These are phyloP conservation scores for Podarcis lilfordi DNA, from an alignment of 2,797 vertebrate genomes.

Conservation along the genomic window DNA sequence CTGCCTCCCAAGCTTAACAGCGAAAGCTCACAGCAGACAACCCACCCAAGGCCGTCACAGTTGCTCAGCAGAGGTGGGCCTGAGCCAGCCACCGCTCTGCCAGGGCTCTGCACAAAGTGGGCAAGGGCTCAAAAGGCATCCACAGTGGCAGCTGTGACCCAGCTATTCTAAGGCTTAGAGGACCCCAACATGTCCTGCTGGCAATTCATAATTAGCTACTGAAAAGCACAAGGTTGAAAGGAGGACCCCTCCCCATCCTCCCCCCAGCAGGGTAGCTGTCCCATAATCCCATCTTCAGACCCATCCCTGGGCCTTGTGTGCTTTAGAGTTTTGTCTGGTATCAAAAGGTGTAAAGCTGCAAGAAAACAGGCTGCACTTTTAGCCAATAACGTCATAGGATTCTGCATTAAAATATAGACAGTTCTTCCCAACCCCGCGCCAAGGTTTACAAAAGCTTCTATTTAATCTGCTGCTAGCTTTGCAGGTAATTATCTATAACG, in stretches of 20 bases:
- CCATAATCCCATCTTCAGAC: constrained; percentile 32
- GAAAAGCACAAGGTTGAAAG: neutral
- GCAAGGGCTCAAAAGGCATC: constrained; percentile 9
- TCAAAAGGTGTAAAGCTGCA: constrained; percentile 58
- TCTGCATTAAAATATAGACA: constrained; percentile 75
- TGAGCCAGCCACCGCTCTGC: neutral
- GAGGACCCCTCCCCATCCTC: constrained; percentile 24
- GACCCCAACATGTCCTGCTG: fast-evolving
- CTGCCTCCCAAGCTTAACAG: neutral
- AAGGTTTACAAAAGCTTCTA: constrained; percentile 74
- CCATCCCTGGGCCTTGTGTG: constrained; percentile 27
- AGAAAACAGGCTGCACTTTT: constrained; percentile 47
- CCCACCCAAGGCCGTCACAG: neutral
- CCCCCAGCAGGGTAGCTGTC: constrained; percentile 9
- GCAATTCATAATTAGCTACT: constrained; percentile 36
- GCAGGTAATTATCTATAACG: constrained; percentile 72
- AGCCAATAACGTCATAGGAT: constrained; percentile 64
- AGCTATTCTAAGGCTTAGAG: constrained; percentile 24
- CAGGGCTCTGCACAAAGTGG: constrained; percentile 14
- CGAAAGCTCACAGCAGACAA: neutral
- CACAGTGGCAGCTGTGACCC: constrained; percentile 23
- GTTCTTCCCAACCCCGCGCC: constrained; percentile 27
- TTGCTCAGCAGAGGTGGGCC: neutral
- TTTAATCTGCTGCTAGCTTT: constrained; percentile 74
- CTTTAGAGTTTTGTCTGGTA: constrained; percentile 66